Evolutionary conservation across 2,888 invertebrate species (phyloP).

Genomic region (Formica aserva): DNA sequence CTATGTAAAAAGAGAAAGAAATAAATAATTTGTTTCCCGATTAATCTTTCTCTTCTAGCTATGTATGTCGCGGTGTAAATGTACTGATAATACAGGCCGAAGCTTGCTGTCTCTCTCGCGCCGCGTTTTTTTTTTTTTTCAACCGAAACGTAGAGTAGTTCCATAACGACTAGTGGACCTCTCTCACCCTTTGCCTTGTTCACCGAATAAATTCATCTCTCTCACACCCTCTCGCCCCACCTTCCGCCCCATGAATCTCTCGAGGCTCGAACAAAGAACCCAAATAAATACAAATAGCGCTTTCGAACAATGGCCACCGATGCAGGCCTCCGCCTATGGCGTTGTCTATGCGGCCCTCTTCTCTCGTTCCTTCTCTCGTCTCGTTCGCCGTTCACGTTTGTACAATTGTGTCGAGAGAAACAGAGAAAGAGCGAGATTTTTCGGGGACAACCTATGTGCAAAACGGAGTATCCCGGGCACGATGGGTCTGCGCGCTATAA

Average conservation of each 20-base stretch:
- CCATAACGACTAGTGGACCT: slow-evolving; percentile 78
- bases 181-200: slow-evolving; percentile 72
- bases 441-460: slow-evolving; percentile 33
- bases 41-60: not conserved
- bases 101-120: not conserved
- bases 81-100: not conserved
- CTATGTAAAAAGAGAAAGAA: not conserved
- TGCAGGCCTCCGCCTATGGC: slow-evolving; percentile 76
- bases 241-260: slow-evolving; percentile 69
- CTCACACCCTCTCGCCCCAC: slow-evolving; percentile 71
- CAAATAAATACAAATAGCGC: slow-evolving; percentile 83
- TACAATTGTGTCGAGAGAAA: slow-evolving; percentile 17
- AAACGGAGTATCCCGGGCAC: slow-evolving; percentile 40
- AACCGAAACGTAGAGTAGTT: slow-evolving; percentile 74
- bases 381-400: slow-evolving; percentile 64
- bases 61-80: not conserved
- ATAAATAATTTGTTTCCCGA: not conserved
- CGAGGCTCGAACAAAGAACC: slow-evolving; percentile 77
- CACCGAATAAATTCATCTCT: slow-evolving; percentile 72
- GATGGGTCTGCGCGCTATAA: slow-evolving; percentile 81
- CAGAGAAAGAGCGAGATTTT: slow-evolving; percentile 10
- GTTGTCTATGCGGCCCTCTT: slow-evolving; percentile 73
- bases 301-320: slow-evolving; percentile 81
- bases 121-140: slow-evolving; percentile 65
- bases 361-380: slow-evolving; percentile 60